phyloP scores from a whole-genome alignment of 2,888 invertebrate species.

The Poecilus cupreus region DNA sequence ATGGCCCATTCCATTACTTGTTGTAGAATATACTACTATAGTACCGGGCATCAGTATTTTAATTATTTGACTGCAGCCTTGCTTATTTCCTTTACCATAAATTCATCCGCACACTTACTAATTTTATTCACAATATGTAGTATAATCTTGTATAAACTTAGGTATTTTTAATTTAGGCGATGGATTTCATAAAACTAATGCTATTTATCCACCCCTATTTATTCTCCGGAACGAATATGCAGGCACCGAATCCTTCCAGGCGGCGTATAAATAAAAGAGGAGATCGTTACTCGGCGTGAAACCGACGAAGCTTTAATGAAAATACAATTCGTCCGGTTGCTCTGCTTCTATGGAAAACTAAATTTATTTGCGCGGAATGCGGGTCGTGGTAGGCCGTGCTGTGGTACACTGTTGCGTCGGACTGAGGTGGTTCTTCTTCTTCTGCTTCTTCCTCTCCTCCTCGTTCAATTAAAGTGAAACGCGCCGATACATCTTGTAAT shows the following conservation, averaged over 20 bases:
- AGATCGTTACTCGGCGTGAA: conserved; percentile 20
- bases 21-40: too few species aligned
- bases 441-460: background rate
- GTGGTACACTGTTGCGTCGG: conserved; percentile 9
- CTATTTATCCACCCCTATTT: background rate
- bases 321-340: conserved; percentile 48
- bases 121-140: too few species aligned
- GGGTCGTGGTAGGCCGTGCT: background rate
- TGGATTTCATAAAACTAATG: background rate
- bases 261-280: conserved; percentile 41
- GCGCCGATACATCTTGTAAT: conserved; percentile 53
- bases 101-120: too few species aligned
- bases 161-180: background rate
- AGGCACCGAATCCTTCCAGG: background rate
- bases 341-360: conserved; percentile 7
- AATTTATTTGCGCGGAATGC: conserved; percentile 38
- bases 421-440: conserved; percentile 28
- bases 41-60: too few species aligned
- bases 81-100: too few species aligned
- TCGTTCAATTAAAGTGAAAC: conserved; percentile 54
- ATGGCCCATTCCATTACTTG: too few species aligned
- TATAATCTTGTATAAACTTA: too few species aligned
- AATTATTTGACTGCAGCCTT: too few species aligned
- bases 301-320: conserved; percentile 55
- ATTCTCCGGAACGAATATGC: background rate